Evolutionary conservation across 2,113 vertebrate genomes (phyloP), one percentile per base, ranked within the genome.

Genomic region (Cercopithecus mona): DNA sequence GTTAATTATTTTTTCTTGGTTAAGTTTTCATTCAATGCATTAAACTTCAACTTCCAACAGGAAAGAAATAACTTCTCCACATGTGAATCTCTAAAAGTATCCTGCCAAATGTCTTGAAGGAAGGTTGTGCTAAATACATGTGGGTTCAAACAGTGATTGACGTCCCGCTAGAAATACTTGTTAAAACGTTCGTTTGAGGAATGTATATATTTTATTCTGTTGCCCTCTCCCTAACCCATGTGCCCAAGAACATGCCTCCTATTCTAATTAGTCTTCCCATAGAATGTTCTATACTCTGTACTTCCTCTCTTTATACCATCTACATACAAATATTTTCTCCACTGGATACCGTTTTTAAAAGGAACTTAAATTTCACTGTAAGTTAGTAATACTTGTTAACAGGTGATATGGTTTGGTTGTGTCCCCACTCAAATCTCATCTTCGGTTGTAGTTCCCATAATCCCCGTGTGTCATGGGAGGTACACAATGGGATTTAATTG

Each of bases 171-270:
- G 45, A 87, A 76, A 75, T 8, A 81, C 3, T 5, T 40, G 25
- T 80, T 38, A 38, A 83, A 82, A 18, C 2, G 8, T 8, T 25
- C 35, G 7, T 40, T 18, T 27, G 6, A 25, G 7, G 25, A 2
- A 48, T 35, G 0, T 25, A 6, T 3, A 1, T 4, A 38, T 20
- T 55, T 55, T 76, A 48, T n/a, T 30, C 14, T 78, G 25, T 43
- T 70, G 45, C 5, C 30, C 45, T 64, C 32, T n/a, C 12, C 52
- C 23, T 9, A 18, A 13, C 45, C 50, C 1, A 6, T 3, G 5
- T 0, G 1, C 32, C 11, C 61, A 88, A 45, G 30, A 3, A 23
- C 2, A 17, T 52, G n/a, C 23, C 2, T 88, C 27, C 23, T 32
- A 2, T 25, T 92, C n/a, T 88, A 38, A 38, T 52, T 64, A 64